Evolutionary conservation across 1,140 invertebrate species (phyloP).

Genomic region (Neomicropteryx cornuta): DNA sequence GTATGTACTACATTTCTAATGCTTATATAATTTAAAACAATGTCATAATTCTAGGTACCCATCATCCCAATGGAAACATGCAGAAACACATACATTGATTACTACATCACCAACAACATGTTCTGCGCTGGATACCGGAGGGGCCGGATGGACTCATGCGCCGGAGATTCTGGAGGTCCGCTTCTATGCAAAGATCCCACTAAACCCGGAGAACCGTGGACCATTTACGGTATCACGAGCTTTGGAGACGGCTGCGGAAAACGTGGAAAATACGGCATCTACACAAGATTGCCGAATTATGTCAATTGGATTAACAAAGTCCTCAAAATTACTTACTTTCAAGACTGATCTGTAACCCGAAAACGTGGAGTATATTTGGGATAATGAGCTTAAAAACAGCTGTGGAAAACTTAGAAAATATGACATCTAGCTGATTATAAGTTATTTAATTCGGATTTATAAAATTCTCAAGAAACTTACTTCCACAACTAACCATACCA

Average conservation of each 20-base stretch:
- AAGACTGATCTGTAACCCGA: slow-evolving; percentile 16
- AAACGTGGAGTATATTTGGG: no score
- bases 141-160: slow-evolving; percentile 72
- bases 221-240: slow-evolving; percentile 83
- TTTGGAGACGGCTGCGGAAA: slow-evolving; percentile 91
- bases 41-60: no score
- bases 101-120: slow-evolving; percentile 79
- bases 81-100: slow-evolving; percentile 64
- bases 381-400: no score
- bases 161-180: slow-evolving; percentile 83
- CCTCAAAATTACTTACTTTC: slow-evolving; percentile 27
- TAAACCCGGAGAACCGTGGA: slow-evolving; percentile 48
- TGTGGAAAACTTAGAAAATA: no score
- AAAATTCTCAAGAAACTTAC: no score
- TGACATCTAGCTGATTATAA: no score
- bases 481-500: no score
- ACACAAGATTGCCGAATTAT: slow-evolving; percentile 78
- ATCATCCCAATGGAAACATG: slow-evolving; percentile 68
- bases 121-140: slow-evolving; percentile 75
- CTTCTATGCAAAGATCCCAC: slow-evolving; percentile 55
- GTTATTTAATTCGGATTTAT: no score
- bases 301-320: slow-evolving; percentile 63
- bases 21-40: background rate
- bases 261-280: slow-evolving; percentile 85
- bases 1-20: slow-evolving; percentile 24